These are phyloP conservation scores for Conus ventricosus DNA, from an alignment of 1,140 invertebrate genomes.

Conservation along the genomic window DNA sequence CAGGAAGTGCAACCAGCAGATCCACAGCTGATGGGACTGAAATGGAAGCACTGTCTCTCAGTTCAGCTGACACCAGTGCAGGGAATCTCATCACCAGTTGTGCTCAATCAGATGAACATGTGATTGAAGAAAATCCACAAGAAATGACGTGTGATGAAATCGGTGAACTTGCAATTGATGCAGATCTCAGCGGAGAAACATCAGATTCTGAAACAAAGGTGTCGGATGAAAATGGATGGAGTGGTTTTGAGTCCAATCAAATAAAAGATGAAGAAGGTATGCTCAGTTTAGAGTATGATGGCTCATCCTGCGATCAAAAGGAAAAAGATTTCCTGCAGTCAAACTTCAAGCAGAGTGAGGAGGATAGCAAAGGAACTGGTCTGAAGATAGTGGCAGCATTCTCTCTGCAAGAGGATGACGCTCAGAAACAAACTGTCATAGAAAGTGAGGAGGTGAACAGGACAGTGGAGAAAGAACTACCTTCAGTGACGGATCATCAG, in stretches of 20 bases:
- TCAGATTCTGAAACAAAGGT: neutral
- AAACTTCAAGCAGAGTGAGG: constrained; percentile 1
- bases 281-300: neutral
- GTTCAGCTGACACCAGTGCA: too few species aligned
- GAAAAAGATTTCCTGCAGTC: neutral
- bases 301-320: neutral
- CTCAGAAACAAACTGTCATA: neutral
- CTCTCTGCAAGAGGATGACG: constrained; percentile 36
- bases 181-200: neutral
- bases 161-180: neutral
- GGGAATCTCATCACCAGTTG: too few species aligned
- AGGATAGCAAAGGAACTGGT: constrained; percentile 2
- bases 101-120: neutral
- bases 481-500: neutral
- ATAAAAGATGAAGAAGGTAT: neutral
- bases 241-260: neutral
- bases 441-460: neutral
- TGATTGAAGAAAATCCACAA: neutral
- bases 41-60: too few species aligned
- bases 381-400: constrained; percentile 51
- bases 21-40: too few species aligned
- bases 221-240: neutral
- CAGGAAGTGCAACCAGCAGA: neutral
- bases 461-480: neutral
- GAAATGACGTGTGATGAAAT: neutral